Base-by-base conservation (phyloP, 2,797 vertebrate species). In the Halcyon chelicuti region DNA sequence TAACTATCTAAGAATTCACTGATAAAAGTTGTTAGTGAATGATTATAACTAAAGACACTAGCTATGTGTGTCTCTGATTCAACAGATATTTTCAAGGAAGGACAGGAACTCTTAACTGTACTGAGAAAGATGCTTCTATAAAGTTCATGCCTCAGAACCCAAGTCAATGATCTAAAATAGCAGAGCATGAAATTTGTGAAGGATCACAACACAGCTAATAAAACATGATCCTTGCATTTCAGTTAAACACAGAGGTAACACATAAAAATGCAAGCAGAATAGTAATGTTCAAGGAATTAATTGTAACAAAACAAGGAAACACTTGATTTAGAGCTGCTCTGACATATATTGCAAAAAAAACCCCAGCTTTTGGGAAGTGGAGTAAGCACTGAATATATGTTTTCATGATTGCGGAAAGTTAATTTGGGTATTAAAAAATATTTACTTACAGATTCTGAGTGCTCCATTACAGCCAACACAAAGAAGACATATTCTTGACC, bases 401-500 rank as follows among this genome's bases (percentile, higher is more conserved):
- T 73, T 71, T 60, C 14, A 7, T 51, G 8, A 61, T 3, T 76
- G 16, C 33, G 22, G 20, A 71, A 79, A 73, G 5, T 15, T 58
- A 81, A 76, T 71, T 67, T 54, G 33, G 26, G 29, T 14, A 74
- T 37, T 55, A 37, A 92, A 73, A 78, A 90, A n/a, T 6, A 63
- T 28, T 40, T 60, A 98, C 99, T 98, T 98, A 99, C 99, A 68
- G 99, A 99, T 97, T 99, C 99, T 9, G 99, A 99, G 91, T 99
- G 99, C 86, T 99, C 99, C 98, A 99, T 98, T 85, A 99, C 98
- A 12, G 99, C 99, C 58, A 99, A 98, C 74, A 99, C 99, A 78
- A 99, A 99, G 98, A 99, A 99, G 95, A 99, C 98, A 79, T 99
- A 99, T 97, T 99, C 99, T 97, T 99, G 99, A 93, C 99, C 99